Base-by-base conservation (phyloP, 1,140 invertebrate species). In the Bombus cullumanus region DNA sequence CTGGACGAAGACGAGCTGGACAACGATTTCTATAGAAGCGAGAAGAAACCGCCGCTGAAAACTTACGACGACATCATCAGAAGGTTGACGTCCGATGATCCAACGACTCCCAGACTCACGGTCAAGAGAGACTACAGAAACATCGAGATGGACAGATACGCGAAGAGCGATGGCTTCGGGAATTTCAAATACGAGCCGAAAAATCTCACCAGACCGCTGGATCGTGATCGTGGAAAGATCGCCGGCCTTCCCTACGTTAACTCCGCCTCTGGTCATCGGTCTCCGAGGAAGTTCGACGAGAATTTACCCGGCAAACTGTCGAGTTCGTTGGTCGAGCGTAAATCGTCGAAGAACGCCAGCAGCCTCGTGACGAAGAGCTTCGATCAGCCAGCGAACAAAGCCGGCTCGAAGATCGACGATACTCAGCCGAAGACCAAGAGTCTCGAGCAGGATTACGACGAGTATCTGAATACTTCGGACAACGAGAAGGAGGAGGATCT, bases 21-120 rank as follows among this genome's bases (percentile, higher is more conserved):
- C 59, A 91, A 93, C 25, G 87, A 91, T 81, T 82, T 90, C 5
- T 73, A 86, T 39, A 81, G 81, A 39, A 66, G 28, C 15, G 86
- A 91, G 5, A 84, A 90, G 9, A 92, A 91, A 15, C 80, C 93
- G 0, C 89, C 91, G 10, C 69, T 94, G 39, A 92, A 90, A 75
- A 94, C 93, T 5, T 95, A 92, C 85, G 94, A 95, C 62, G 94
- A 95, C 39, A 95, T 95, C 59, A 95, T 95, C 72, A 92, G 91
- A 41, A 91, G 92, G 37, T 83, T 95, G 34, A 95, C 94, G 31
- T 90, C 92, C 3, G 89, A 91, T n/a, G 92, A 93, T 43, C 89
- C 92, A 8, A 92, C 90, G 25, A 94, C 93, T 9, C 18, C 89
- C 4, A 90, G 79, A 59, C 39, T 90, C 12, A 76, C 86, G 15